Percentiles rank a stretch among this genome's conserved stretches.
phyloP scores from a whole-genome alignment of 2,888 invertebrate species.

The Tromatobia lineatoria region DNA sequence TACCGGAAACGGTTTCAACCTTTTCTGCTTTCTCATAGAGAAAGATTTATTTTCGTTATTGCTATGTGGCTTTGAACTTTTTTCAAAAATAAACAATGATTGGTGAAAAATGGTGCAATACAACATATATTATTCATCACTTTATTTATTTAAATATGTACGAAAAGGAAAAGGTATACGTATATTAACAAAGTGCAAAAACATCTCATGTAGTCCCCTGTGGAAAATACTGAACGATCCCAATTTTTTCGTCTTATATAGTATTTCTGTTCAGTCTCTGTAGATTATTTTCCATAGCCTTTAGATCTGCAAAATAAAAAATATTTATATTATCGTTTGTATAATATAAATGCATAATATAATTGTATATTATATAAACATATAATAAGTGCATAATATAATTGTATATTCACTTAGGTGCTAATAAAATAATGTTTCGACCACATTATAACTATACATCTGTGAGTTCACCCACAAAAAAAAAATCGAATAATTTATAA shows the following conservation, averaged over 20 bases:
- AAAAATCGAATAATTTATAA: too few species aligned
- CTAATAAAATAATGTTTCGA: too few species aligned
- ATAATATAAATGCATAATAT: too few species aligned
- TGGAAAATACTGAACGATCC: not conserved
- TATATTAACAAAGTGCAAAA: not conserved
- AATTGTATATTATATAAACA: too few species aligned
- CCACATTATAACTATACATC: too few species aligned
- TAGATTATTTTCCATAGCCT: constrained; percentile 63
- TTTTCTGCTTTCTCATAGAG: too few species aligned
- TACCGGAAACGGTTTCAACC: too few species aligned
- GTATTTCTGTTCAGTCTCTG: constrained; percentile 15
- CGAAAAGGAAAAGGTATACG: not conserved
- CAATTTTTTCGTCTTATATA: not conserved
- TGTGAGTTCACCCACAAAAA: too few species aligned
- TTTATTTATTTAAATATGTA: not conserved
- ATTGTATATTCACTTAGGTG: not conserved
- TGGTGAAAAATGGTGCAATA: not conserved
- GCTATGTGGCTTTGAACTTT: too few species aligned
- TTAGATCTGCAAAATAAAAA: constrained; percentile 48
- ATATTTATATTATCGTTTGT: not conserved
- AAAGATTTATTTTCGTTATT: too few species aligned
- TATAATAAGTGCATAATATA: too few species aligned
- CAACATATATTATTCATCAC: not conserved
- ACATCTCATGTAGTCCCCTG: too few species aligned
- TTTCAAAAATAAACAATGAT: not conserved